A percentile compares a stretch with the other conserved stretches of the same genome.
These are phyloP conservation scores for Calyptomena viridis DNA, from an alignment of 2,113 vertebrate genomes.

Conservation along the genomic window DNA sequence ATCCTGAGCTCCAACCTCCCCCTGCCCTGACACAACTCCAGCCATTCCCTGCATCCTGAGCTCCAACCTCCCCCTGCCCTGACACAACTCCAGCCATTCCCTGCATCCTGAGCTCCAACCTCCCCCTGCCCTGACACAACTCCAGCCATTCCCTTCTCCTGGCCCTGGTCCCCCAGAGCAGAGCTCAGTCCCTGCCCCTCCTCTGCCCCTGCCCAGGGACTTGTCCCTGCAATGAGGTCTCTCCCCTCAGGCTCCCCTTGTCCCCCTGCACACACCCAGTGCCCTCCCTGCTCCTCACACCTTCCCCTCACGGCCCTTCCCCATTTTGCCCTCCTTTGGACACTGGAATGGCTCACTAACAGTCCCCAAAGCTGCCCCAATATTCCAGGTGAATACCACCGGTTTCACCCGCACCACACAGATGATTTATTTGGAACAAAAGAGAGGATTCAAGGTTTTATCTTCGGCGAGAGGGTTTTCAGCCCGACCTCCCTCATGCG, in stretches of 20 bases:
- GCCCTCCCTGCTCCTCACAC: neutral
- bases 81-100: neutral
- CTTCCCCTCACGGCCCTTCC: neutral
- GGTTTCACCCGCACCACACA: neutral
- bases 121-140: neutral
- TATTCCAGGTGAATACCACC: too few species aligned
- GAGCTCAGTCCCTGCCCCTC: neutral
- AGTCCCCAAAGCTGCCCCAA: neutral
- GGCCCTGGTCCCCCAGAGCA: neutral
- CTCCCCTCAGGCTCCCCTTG: neutral
- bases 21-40: too few species aligned
- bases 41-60: too few species aligned
- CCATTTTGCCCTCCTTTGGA: neutral
- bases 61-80: neutral
- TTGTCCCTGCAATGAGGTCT: neutral
- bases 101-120: neutral
- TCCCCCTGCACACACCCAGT: neutral
- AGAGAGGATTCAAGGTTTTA: neutral
- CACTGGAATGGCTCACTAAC: too few species aligned
- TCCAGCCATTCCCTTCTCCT: neutral
- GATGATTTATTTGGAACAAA: neutral
- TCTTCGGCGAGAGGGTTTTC: neutral
- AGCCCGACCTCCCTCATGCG: neutral
- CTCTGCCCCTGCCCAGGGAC: neutral
- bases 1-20: too few species aligned